These are phyloP conservation scores for Galago senegalensis DNA, from an alignment of 2,797 vertebrate genomes.

Conservation along the genomic window DNA sequence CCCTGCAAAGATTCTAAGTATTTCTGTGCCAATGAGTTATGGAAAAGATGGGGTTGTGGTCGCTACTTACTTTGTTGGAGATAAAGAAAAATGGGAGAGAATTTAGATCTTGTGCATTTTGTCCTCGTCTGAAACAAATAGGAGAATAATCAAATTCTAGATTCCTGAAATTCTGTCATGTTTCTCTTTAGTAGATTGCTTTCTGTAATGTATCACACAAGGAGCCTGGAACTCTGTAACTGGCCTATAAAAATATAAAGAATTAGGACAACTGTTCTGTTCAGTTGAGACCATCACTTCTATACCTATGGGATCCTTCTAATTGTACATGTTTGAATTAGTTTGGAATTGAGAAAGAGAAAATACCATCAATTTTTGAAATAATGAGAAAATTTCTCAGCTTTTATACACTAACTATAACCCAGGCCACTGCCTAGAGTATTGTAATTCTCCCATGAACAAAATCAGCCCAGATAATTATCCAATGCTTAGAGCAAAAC, in stretches of 20 bases:
- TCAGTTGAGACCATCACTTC: constrained; percentile 58
- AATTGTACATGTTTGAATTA: constrained; percentile 78
- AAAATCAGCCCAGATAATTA: constrained; percentile 73
- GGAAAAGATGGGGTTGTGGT: not conserved
- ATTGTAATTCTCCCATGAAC: constrained; percentile 55
- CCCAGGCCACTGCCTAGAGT: not conserved
- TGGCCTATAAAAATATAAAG: constrained; percentile 64
- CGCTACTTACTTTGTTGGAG: not conserved
- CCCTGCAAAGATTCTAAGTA: not conserved
- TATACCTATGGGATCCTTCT: constrained; percentile 43
- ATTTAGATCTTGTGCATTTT: constrained; percentile 35
- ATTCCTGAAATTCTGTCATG: not conserved
- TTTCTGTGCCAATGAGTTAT: not conserved
- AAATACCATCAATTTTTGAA: constrained; percentile 71
- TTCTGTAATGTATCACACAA: constrained; percentile 18
- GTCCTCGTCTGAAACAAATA: constrained; percentile 24
- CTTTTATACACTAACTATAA: constrained; percentile 40
- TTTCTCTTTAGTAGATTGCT: constrained; percentile 36
- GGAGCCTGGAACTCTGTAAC: not conserved
- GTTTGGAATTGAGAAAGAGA: constrained; percentile 57
- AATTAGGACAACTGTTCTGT: constrained; percentile 72
- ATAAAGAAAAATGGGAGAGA: constrained; percentile 34
- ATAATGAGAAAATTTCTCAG: constrained; percentile 68
- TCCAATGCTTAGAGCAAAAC: constrained; percentile 52
- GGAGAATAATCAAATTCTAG: not conserved